Base-by-base conservation (phyloP, 2,797 vertebrate genomes). In the Danionella dracula region DNA sequence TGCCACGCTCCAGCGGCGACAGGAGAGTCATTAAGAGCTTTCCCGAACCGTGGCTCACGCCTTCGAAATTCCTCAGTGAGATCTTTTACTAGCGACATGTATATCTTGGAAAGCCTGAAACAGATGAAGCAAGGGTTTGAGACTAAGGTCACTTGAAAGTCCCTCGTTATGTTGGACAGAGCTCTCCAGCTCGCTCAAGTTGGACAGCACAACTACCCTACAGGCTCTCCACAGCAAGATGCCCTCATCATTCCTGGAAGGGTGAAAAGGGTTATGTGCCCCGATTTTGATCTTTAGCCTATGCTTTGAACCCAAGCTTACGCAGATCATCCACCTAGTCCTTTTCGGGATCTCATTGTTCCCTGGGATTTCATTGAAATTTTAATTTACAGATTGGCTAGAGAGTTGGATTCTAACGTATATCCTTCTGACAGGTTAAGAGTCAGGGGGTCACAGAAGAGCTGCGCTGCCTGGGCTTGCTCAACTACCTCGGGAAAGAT, bases 381-480 rank as follows among this genome's bases (percentile, higher is more conserved):
- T 27, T n/a, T 35, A 17, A 44, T 44, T 12, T 53, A 32, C 35
- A 5, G 9, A 34, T 53, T 56, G 20, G 29, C 10, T 53, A 70
- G 20, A n/a, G 11, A 42, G 42, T 41, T 21, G 9, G 5, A 13
- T 29, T 37, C 23, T 60, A 44, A 68, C 41, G 7, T 54, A 59
- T 17, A 41, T 51, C 2, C 4, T 66, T 69, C 80, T 71, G 81
- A 9, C 70, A 93, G 77, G 88, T 89, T 61, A 92, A 93, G 77
- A 86, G 75, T 7, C 91, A 92, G 17, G 90, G 88, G 0, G 90
- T 87, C 13, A 78, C 79, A 0, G 90, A 94, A 85, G 91, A 93
- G 79, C 82, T 94, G 56, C 89, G 89, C 49, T 94, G 91, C 32
- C 86, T 94, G 79, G 85, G 89, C 74, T 76, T 87, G 27, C 86